Base-by-base conservation (phyloP, 2,888 invertebrate genomes). In the Harpagoxenus sublaevis region DNA sequence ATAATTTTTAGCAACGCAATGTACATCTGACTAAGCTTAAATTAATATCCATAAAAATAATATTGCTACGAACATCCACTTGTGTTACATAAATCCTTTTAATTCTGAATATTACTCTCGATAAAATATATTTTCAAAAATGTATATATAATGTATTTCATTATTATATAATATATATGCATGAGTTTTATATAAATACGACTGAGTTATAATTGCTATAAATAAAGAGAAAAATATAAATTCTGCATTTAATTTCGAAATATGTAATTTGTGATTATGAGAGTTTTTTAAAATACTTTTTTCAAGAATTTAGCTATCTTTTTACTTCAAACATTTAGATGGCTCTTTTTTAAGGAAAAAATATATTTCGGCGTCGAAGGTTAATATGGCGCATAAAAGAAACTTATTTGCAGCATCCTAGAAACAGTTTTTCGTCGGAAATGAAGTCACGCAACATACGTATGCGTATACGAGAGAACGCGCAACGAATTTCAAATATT, bases 401-500 rank as follows among this genome's bases (percentile, higher is more conserved):
- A 73, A 81, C 39, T 62, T 78, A 78, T 78, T 79, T 62, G 39
- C 60, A 48, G 28, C 60, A 23, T 48, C 5, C 79, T 70, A 48
- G 60, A 57, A 81, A 60, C 18, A 39, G 18, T 71, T 71, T 75
- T 73, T 62, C 60, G n/a, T 81, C 12, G 48, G 39, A n/a, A 57
- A 81, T 62, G 48, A 81, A 81, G 48, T 81, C 79, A 48, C 60
- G 79, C 48, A 65, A 79, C 45, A 48, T 48, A 18, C 57, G 57
- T 68, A 45, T 15, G 35, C 35, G n/a, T 62, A 62, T 60, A 45
- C 45, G 57, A 60, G 31, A 74, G 79, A 78, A 88, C 86, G 85
- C 89, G 87, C 88, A 83, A 88, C 89, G 88, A 90, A 91, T 89
- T 85, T 88, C 89, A 92, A 92, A 91, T 91, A 92, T 92, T 92